Conservation (phyloP, 2,113 vertebrate genomes). For the Pomatorhinus ruficollis region DNA sequence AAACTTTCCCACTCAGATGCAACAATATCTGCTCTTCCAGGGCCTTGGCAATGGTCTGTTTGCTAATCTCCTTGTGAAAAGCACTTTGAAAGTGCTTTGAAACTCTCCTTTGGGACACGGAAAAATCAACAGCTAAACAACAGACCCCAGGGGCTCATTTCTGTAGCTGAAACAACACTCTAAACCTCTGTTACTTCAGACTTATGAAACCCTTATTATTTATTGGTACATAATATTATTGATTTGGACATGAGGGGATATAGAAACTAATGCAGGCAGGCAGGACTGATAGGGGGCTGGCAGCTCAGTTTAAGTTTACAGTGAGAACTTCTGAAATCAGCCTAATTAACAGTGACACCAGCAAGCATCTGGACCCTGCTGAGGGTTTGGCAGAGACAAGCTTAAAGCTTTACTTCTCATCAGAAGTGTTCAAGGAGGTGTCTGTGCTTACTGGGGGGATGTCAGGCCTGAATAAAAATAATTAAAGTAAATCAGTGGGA, state of each 20-base stretch:
- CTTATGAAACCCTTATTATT: conserved; percentile 40
- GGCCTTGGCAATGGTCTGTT: not conserved
- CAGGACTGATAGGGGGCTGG: not conserved
- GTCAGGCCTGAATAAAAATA: conserved; percentile 28
- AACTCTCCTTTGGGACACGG: not conserved
- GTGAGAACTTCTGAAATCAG: not conserved
- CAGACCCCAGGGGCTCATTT: conserved; percentile 1
- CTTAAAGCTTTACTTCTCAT: not conserved
- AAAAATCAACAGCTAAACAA: conserved; percentile 42
- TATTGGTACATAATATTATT: conserved; percentile 9
- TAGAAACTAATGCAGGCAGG: not conserved
- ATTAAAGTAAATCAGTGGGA: conserved; percentile 25
- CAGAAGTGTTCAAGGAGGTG: not conserved
- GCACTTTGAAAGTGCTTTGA: conserved; percentile 7
- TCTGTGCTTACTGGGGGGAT: not conserved
- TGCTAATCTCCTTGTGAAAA: conserved; percentile 27
- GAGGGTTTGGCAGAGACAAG: conserved; percentile 25
- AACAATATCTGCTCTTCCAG: conserved; percentile 13
- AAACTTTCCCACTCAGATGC: not conserved
- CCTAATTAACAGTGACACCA: conserved; percentile 45
- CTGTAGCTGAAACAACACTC: conserved; percentile 27
- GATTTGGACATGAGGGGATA: conserved; percentile 31
- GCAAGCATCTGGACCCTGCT: not conserved
- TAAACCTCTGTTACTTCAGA: conserved; percentile 37
- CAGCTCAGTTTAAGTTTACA: conserved; percentile 9